Evolutionary conservation across 2,113 vertebrate genomes (phyloP).

Genomic region (Barnardius zonarius): DNA sequence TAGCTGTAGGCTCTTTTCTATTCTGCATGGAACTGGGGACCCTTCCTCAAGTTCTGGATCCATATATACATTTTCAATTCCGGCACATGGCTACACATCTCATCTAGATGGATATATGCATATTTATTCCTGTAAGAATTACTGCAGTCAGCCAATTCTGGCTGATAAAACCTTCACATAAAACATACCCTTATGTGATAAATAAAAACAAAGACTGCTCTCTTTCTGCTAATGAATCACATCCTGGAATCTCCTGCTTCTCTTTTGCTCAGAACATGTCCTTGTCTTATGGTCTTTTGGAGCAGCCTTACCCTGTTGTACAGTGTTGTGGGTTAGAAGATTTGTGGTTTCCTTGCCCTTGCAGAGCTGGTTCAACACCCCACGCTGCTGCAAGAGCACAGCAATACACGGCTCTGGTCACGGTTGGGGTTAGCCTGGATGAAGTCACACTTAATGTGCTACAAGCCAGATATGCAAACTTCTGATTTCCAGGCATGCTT

Average conservation of each 20-base stretch:
- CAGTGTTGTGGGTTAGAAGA: background rate
- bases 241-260: background rate
- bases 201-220: conserved; percentile 64
- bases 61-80: background rate
- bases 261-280: background rate
- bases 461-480: no score
- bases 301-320: background rate
- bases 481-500: fast-evolving
- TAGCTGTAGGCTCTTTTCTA: background rate
- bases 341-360: no score
- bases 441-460: fast-evolving
- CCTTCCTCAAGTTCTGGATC: background rate
- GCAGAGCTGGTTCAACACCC: background rate
- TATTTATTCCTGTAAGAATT: conserved; percentile 29
- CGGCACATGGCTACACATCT: conserved; percentile 11
- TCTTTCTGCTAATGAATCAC: conserved; percentile 51
- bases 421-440: background rate
- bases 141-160: conserved; percentile 31
- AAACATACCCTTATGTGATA: conserved; percentile 51
- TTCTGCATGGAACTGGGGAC: background rate
- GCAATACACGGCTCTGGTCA: fast-evolving
- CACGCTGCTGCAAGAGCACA: no score
- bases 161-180: conserved; percentile 25
- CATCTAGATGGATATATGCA: conserved; percentile 47
- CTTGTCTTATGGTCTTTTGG: fast-evolving